Conservation (phyloP, 2,888 invertebrate species). For the Neoaliturus tenellus region DNA sequence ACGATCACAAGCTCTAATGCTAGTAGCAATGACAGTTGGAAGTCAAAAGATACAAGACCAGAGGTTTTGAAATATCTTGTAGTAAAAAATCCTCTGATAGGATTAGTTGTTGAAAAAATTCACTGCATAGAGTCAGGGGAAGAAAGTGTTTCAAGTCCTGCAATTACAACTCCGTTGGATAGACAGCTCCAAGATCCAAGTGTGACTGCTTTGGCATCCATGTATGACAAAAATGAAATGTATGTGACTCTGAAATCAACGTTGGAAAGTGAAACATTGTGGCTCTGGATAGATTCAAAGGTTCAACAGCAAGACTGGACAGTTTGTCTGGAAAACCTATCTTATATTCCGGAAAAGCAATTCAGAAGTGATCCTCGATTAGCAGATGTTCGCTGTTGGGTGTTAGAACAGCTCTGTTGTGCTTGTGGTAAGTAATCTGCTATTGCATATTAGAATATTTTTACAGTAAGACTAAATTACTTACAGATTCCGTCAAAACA, state of each 20-base stretch:
- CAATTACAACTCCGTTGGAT: slow-evolving; percentile 73
- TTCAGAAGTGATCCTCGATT: slow-evolving; percentile 75
- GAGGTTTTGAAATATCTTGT: slow-evolving; percentile 74
- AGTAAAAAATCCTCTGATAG: slow-evolving; percentile 81
- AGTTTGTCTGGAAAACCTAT: slow-evolving; percentile 73
- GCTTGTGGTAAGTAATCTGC: slow-evolving; percentile 66
- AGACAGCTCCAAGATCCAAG: slow-evolving; percentile 77
- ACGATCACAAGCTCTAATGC: neutral
- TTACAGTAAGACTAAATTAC: no score
- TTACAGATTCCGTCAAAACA: no score
- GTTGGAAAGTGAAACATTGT: slow-evolving; percentile 75
- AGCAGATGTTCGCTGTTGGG: slow-evolving; percentile 76
- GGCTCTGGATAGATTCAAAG: slow-evolving; percentile 74
- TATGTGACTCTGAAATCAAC: slow-evolving; percentile 78
- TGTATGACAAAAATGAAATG: slow-evolving; percentile 77
- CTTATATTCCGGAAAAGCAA: slow-evolving; percentile 77
- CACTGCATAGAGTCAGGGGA: slow-evolving; percentile 73
- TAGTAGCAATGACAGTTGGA: slow-evolving; percentile 39
- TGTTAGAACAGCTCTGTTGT: slow-evolving; percentile 77
- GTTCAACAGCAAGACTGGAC: slow-evolving; percentile 73
- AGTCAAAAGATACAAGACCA: slow-evolving; percentile 24
- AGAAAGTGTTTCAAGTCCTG: slow-evolving; percentile 34
- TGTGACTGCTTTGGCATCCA: slow-evolving; percentile 74
- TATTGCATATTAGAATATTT: no score
- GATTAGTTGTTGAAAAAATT: slow-evolving; percentile 81